Percentiles rank a stretch among this genome's conserved stretches.
Evolutionary conservation across 2,888 invertebrate species (phyloP).

Genomic region (Drosophila pegasa): DNA sequence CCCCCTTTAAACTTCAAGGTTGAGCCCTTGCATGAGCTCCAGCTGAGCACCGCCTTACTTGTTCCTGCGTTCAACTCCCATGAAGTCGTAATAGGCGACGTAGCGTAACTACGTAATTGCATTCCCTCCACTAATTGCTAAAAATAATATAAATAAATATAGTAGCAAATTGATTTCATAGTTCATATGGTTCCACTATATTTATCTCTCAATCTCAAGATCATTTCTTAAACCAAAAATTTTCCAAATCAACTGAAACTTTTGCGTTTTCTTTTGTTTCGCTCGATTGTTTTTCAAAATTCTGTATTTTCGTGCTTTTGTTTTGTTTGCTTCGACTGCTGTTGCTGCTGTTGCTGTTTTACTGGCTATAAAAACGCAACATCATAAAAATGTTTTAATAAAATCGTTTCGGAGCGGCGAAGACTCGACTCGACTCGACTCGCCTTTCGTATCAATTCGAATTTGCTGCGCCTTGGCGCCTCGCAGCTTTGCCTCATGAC

Average conservation of each 20-base stretch:
- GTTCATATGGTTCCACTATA: too few species aligned
- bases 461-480: slow-evolving; percentile 65
- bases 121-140: too few species aligned
- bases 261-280: slow-evolving; percentile 37
- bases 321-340: slow-evolving; percentile 15
- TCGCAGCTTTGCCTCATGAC: slow-evolving; percentile 66
- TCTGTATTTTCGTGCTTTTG: slow-evolving; percentile 22
- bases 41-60: too few species aligned
- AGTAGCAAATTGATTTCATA: too few species aligned
- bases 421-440: too few species aligned
- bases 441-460: slow-evolving; percentile 23
- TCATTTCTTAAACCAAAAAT: not conserved
- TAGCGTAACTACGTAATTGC: too few species aligned
- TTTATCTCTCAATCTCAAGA: not conserved
- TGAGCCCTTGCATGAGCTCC: too few species aligned
- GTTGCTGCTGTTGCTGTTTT: slow-evolving; percentile 29
- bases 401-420: slow-evolving; percentile 42
- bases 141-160: too few species aligned
- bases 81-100: too few species aligned
- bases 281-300: slow-evolving; percentile 29
- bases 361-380: slow-evolving; percentile 67
- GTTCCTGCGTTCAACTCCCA: too few species aligned
- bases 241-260: not conserved
- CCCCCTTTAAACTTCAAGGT: too few species aligned
- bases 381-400: slow-evolving; percentile 71